Percentiles rank a stretch among this genome's conserved stretches.
phyloP scores from a whole-genome alignment of 2,113 vertebrate genomes.

The Oxyura jamaicensis region DNA sequence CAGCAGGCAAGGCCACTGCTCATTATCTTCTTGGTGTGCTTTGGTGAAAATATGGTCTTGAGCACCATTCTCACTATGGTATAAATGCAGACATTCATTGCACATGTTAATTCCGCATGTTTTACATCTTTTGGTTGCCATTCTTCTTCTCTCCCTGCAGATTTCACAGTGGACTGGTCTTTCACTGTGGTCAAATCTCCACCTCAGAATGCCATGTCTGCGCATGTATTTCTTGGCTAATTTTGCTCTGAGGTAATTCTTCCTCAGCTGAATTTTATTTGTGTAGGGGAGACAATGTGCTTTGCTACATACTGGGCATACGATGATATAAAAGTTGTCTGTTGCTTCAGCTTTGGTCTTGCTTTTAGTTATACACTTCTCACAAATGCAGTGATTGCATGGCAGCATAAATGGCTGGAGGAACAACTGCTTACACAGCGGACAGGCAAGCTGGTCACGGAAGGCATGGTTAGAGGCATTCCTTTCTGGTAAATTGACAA shows the following conservation, averaged over 20 bases:
- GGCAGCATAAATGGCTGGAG: constrained; percentile 74
- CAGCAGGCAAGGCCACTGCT: constrained; percentile 65
- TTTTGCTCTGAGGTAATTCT: constrained; percentile 69
- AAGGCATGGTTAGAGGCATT: background rate
- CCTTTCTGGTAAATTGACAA: background rate
- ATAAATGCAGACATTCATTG: constrained; percentile 63
- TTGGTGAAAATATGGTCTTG: constrained; percentile 72
- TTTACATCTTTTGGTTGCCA: constrained; percentile 62
- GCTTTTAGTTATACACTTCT: constrained; percentile 48
- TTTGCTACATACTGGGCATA: constrained; percentile 66
- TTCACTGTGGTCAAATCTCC: constrained; percentile 59
- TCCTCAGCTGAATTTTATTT: constrained; percentile 65
- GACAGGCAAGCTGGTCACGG: constrained; percentile 60
- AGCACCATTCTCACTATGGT: constrained; percentile 52
- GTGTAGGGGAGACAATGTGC: constrained; percentile 66
- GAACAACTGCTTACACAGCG: constrained; percentile 60
- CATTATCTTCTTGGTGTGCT: constrained; percentile 37
- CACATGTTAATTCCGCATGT: constrained; percentile 71
- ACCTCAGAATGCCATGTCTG: constrained; percentile 57
- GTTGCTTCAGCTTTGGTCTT: constrained; percentile 59
- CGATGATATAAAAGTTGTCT: constrained; percentile 66
- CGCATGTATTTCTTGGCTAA: constrained; percentile 73
- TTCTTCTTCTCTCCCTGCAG: constrained; percentile 25
- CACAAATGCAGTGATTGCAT: constrained; percentile 71
- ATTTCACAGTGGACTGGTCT: constrained; percentile 61